Base-by-base conservation (phyloP, 2,888 invertebrate genomes). In the Calliopum simillimum region DNA sequence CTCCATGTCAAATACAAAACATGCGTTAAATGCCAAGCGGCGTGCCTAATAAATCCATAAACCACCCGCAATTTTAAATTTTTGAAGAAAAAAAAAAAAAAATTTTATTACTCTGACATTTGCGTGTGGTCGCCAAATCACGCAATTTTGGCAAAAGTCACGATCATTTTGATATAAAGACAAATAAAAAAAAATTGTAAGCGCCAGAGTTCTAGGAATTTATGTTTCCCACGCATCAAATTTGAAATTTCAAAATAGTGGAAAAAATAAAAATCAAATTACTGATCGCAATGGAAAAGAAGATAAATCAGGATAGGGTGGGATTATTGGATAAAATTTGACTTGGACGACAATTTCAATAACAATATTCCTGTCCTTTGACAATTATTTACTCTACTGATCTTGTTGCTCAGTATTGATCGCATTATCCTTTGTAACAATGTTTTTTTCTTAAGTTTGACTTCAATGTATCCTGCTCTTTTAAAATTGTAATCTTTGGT, bases 121-220 rank as follows among this genome's bases (percentile, higher is more conserved):
- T 51, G 64, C 49, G 49, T 63, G 63, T 49, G 63, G 63, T 25
- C 41, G 49, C 63, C 63, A 63, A 63, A 63, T 64, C 64, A 64
- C 53, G 64, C 43, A 41, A 64, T 41, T 43, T 19, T 19, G 19
- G 33, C 41, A 51, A 51, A 64, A 64, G 64, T 64, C 64, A 64
- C 64, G 64, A 64, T 51, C 64, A 14, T 12, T 33, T 33, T 33
- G 33, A 33, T 33, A 33, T 8, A 2, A 33, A 33, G 33, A 33
- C 43, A 16, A 19, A 59, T 41, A 8, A 41, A 59, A n/a, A 33
- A 11, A 47, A 63, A 33, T 33, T 14, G 21, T 6, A 51, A 33
- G 49, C 63, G 25, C 51, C 49, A 33, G 16, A 53, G 41, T 67
- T 67, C 67, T n/a, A 4, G 59, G 67, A 67, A 67, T 59, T 23